Conservation (phyloP, 2,797 vertebrate species). For the Protonibea diacanthus region DNA sequence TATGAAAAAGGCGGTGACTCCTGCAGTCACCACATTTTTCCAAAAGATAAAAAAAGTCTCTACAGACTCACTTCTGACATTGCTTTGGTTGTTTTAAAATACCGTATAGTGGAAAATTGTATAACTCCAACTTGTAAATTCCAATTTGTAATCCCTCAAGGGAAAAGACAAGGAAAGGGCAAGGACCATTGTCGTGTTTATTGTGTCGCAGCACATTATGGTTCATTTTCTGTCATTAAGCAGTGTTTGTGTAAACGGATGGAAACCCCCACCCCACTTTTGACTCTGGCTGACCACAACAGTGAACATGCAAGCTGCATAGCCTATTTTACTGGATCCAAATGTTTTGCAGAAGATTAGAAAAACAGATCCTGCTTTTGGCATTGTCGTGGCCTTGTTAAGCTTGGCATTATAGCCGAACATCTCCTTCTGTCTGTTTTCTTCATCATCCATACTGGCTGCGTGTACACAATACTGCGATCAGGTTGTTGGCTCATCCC, state of each 20-base stretch:
- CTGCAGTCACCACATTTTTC: not conserved
- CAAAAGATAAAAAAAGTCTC: not conserved
- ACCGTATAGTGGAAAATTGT: not conserved
- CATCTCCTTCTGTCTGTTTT: constrained; percentile 71
- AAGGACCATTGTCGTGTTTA: constrained; percentile 66
- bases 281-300: constrained; percentile 41
- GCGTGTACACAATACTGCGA: constrained; percentile 35
- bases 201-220: constrained; percentile 73
- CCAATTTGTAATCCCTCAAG: constrained; percentile 14
- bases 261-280: constrained; percentile 50
- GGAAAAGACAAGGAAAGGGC: constrained; percentile 52
- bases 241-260: constrained; percentile 66
- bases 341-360: constrained; percentile 63
- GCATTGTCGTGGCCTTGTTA: constrained; percentile 61
- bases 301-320: constrained; percentile 40
- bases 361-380: constrained; percentile 75
- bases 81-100: not conserved
- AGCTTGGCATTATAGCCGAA: constrained; percentile 46
- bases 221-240: constrained; percentile 75
- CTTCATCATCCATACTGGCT: constrained; percentile 64
- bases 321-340: constrained; percentile 45
- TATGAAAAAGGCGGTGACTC: not conserved
- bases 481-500: constrained; percentile 51
- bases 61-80: not conserved
- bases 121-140: constrained; percentile 7